Evolutionary conservation across 2,113 vertebrate genomes (phyloP).

Genomic region (Cepphus grylle): DNA sequence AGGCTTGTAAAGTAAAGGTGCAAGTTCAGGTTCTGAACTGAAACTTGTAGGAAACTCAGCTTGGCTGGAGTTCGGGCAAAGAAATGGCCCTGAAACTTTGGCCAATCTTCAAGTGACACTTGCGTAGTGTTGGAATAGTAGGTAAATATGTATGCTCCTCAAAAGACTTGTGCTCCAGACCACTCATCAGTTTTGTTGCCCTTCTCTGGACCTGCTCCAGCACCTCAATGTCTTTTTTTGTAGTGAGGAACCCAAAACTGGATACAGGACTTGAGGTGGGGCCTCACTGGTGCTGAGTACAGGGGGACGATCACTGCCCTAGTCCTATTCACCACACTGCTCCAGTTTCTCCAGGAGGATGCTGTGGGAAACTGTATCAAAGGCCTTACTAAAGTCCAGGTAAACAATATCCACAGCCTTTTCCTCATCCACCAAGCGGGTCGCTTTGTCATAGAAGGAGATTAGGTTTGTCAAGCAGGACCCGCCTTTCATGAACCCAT

Average conservation of each 20-base stretch:
- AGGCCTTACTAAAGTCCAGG: no score
- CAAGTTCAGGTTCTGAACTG: not conserved
- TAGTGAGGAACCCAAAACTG: no score
- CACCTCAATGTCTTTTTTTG: no score
- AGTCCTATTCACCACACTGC: no score
- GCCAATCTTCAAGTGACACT: not conserved
- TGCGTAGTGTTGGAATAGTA: not conserved
- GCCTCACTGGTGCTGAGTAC: no score
- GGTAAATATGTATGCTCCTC: not conserved
- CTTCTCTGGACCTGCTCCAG: no score
- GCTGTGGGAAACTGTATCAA: no score
- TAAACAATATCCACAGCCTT: not conserved
- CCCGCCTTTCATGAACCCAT: not conserved
- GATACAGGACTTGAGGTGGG: no score
- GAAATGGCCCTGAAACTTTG: not conserved
- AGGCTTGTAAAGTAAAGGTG: not conserved
- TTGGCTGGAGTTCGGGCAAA: not conserved
- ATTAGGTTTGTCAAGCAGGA: not conserved
- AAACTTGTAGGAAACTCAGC: accelerated
- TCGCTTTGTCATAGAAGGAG: not conserved
- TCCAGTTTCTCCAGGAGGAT: no score
- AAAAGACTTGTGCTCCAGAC: no score
- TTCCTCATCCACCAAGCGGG: not conserved
- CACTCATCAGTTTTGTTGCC: no score
- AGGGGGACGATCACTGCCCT: no score